These are phyloP conservation scores for Musca domestica DNA, from an alignment of 1,140 invertebrate species.

Conservation along the genomic window DNA sequence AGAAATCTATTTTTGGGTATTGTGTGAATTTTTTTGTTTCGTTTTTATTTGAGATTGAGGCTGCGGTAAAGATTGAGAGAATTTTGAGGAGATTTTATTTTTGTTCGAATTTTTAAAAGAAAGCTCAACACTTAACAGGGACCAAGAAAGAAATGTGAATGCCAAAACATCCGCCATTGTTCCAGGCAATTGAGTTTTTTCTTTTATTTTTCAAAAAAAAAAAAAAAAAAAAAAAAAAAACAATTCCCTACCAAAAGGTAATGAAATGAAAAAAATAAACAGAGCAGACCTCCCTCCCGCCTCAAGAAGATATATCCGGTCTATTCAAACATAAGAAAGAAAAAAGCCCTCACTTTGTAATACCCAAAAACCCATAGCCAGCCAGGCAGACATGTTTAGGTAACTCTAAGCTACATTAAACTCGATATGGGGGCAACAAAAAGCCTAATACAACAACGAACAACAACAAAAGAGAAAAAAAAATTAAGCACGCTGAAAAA, in stretches of 20 bases:
- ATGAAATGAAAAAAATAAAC: neutral
- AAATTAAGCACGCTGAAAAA: neutral
- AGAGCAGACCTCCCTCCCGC: neutral
- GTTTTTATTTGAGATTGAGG: too few relatives aligned
- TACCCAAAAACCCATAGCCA: too few relatives aligned
- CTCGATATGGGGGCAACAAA: neutral
- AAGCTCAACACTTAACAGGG: neutral
- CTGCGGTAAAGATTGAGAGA: neutral
- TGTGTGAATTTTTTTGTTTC: neutral
- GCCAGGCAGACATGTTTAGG: too few relatives aligned
- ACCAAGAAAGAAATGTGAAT: neutral
- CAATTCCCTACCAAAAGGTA: neutral
- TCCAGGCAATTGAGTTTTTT: conserved; percentile 9
- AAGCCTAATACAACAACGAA: neutral
- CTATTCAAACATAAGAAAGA: conserved; percentile 1
- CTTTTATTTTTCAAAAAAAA: neutral
- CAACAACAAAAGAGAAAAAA: neutral
- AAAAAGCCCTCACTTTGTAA: neutral
- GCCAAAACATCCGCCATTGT: neutral
- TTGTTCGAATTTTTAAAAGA: neutral
- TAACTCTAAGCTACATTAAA: too few relatives aligned
- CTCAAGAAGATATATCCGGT: conserved; percentile 23
- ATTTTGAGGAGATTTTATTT: neutral
- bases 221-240: neutral
- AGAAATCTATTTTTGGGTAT: neutral